Evolutionary conservation across 2,797 vertebrate species (phyloP), one percentile per base, ranked within the genome.

Genomic region (Naso thynnoides): DNA sequence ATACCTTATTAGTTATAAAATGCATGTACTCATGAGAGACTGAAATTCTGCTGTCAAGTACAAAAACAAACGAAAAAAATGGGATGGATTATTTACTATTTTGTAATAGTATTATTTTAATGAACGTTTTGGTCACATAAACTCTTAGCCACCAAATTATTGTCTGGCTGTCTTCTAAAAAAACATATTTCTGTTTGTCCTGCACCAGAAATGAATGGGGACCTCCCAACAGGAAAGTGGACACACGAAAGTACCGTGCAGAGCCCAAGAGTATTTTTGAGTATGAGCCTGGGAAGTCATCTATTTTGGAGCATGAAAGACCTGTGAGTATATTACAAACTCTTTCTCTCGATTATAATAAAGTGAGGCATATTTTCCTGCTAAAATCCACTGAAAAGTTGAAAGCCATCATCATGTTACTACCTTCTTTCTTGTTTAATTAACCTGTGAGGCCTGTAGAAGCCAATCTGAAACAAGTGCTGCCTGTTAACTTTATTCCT

Each of bases 181-280:
- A 55, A 49, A n/a, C 1, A 8, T 47, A 0, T 38, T 49, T 57
- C 49, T 59, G 8, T 76, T 73, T 62, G 58, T 39, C 13, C 49
- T 55, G 18, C 8, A 64, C 24, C 76, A 99, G 98, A 91, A 99
- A 99, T 39, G 95, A 97, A 82, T 99, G 98, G 97, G 97, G 97
- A 68, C 98, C 98, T 62, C 96, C 97, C 2, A 97, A 99, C 90
- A 96, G 97, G 79, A 99, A 99, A 90, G 98, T 99, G 42, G 98
- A 99, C 79, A 99, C 98, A 1, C 92, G 98, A 48, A 98, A 95
- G 91, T 99, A 99, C 83, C 96, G 98, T 0, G 98, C 98, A 1
- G 98, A 99, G 84, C 98, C 98, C 10, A 96, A 97, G 88, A 99
- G 98, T 87, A 99, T 99, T 91, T 99, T 99, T 93, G 98, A 99